A percentile compares a stretch with the other conserved stretches of the same genome.
Evolutionary conservation across 2,888 invertebrate species (phyloP).

Genomic region (Myopa tessellatipennis): DNA sequence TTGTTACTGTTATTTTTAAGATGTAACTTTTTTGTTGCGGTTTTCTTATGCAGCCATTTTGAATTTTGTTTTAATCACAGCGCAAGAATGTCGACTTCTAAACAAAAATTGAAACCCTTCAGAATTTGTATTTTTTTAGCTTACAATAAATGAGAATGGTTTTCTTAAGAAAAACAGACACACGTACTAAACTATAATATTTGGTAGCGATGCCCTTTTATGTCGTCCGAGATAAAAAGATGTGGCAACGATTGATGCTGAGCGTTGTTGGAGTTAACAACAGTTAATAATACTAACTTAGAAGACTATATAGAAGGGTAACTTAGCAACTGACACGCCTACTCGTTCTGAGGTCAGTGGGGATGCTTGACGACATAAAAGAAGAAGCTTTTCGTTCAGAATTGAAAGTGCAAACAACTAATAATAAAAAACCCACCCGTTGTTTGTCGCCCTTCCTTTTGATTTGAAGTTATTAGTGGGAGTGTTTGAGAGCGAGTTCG

Average conservation of each 20-base stretch:
- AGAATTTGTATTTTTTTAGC: neutral
- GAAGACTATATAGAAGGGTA: neutral
- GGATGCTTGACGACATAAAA: too few relatives aligned
- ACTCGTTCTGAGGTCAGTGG: neutral
- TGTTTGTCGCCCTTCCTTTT: too few relatives aligned
- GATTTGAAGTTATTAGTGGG: too few relatives aligned
- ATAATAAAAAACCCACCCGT: too few relatives aligned
- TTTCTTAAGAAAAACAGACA: neutral
- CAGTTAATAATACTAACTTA: neutral
- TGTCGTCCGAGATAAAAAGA: slow-evolving; percentile 6
- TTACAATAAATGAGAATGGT: neutral
- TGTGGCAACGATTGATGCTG: neutral
- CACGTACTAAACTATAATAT: slow-evolving; percentile 13
- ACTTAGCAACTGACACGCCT: slow-evolving; percentile 18
- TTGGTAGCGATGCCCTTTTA: slow-evolving; percentile 24
- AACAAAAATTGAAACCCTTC: neutral
- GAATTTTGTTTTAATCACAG: slow-evolving; percentile 14
- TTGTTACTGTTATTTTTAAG: too few relatives aligned
- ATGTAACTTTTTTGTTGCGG: too few relatives aligned
- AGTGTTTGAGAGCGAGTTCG: too few relatives aligned
- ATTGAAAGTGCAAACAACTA: too few relatives aligned
- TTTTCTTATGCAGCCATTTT: too few relatives aligned
- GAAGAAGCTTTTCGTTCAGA: too few relatives aligned
- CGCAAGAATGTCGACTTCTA: slow-evolving; percentile 29
- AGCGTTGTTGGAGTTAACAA: too few relatives aligned